Conservation (phyloP, 2,113 vertebrate genomes). For the Rhabdornis inornatus region DNA sequence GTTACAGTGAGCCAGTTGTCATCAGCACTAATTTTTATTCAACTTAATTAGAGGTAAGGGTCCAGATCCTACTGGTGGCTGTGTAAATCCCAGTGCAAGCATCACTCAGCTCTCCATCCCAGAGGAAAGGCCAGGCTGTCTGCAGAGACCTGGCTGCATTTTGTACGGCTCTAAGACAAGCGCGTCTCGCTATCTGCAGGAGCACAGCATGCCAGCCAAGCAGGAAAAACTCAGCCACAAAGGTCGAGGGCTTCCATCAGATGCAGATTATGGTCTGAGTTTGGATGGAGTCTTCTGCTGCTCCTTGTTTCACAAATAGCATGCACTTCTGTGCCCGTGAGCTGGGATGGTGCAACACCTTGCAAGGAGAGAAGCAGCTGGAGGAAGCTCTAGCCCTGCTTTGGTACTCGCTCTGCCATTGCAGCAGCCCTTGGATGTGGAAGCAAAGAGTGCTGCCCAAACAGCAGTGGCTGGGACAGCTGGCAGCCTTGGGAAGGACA, state of each 20-base stretch:
- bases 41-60: neutral
- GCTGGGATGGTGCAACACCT: neutral
- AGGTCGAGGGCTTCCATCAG: neutral
- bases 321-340: accelerated
- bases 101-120: neutral
- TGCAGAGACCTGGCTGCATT: neutral
- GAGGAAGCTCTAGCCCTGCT: accelerated
- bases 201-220: neutral
- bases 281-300: neutral
- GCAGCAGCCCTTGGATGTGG: neutral
- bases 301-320: neutral
- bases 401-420: neutral
- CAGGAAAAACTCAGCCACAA: accelerated
- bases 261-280: neutral
- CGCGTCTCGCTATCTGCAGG: accelerated
- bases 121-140: neutral
- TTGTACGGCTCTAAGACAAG: accelerated
- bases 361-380: neutral
- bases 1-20: neutral
- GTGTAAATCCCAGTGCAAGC: neutral
- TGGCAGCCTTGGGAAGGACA: neutral
- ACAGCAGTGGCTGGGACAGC: neutral
- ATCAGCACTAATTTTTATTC: neutral
- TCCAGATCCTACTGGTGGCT: neutral
- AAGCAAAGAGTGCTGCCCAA: neutral